Percentiles rank a stretch among this genome's conserved stretches.
Conservation (phyloP, 1,140 invertebrate genomes). For the Manduca sexta region DNA sequence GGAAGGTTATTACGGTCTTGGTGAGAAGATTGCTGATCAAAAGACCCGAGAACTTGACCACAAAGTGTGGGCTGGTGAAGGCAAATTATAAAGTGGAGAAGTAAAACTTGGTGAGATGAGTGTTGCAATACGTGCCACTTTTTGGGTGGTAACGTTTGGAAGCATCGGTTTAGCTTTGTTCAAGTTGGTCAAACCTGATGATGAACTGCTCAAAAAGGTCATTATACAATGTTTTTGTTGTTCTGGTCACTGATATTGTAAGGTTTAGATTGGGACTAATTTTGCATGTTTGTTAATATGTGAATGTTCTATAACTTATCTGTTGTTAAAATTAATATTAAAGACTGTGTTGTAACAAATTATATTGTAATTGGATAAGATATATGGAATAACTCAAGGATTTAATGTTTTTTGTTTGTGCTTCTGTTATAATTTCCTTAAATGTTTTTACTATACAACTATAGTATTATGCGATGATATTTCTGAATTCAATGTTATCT, state of each 20-base stretch:
- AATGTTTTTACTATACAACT: too few species aligned
- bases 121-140: slow-evolving; percentile 68
- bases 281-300: not conserved
- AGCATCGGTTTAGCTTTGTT: slow-evolving; percentile 74
- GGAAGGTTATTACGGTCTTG: slow-evolving; percentile 76
- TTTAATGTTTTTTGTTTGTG: too few species aligned
- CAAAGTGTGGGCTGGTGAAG: slow-evolving; percentile 67
- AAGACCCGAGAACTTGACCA: slow-evolving; percentile 71
- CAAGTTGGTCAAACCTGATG: slow-evolving; percentile 70
- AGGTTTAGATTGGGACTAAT: too few species aligned
- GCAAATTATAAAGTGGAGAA: slow-evolving; percentile 50
- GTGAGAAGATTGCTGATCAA: slow-evolving; percentile 72
- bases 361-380: too few species aligned
- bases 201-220: slow-evolving; percentile 71
- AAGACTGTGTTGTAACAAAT: too few species aligned
- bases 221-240: slow-evolving; percentile 39
- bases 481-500: too few species aligned
- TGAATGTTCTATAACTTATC: slow-evolving; percentile 1
- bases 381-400: too few species aligned
- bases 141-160: slow-evolving; percentile 74
- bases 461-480: too few species aligned
- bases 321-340: too few species aligned
- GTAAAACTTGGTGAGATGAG: slow-evolving; percentile 52
- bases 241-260: slow-evolving; percentile 39
- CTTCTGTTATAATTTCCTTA: too few species aligned